These are phyloP conservation scores for Heterodera carotae DNA, from an alignment of 1,140 invertebrate genomes.

Conservation along the genomic window DNA sequence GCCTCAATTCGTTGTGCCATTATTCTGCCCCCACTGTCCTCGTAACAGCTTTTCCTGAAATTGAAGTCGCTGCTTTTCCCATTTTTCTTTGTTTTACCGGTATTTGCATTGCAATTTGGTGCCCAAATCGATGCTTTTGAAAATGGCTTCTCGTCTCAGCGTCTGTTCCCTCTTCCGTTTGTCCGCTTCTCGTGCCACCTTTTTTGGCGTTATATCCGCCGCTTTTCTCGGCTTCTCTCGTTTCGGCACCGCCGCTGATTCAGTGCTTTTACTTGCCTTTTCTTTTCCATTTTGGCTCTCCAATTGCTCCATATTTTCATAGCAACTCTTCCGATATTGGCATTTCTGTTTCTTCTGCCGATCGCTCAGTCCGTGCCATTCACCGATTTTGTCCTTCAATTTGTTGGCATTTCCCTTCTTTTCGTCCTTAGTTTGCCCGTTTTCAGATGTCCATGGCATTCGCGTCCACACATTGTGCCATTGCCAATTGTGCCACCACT, in stretches of 20 bases:
- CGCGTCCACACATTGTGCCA: neutral
- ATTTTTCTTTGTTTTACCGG: constrained; percentile 4
- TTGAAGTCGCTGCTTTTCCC: neutral
- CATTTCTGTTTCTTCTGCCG: constrained; percentile 10
- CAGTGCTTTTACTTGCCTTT: neutral
- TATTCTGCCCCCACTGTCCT: neutral
- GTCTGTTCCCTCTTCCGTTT: constrained; percentile 9
- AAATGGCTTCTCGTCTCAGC: neutral
- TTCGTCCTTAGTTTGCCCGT: too few relatives aligned
- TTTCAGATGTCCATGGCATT: neutral
- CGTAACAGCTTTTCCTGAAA: constrained; percentile 8
- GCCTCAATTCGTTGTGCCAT: neutral
- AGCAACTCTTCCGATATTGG: constrained; percentile 42
- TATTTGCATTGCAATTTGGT: constrained; percentile 12
- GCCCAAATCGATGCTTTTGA: neutral
- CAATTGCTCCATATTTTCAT: constrained; percentile 4
- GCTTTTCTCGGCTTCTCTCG: constrained; percentile 4
- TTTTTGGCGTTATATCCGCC: neutral
- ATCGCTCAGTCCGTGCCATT: neutral
- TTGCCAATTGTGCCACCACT: neutral
- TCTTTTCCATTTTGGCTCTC: neutral
- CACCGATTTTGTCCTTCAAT: neutral
- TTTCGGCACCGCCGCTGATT: too few relatives aligned
- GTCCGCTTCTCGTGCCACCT: neutral
- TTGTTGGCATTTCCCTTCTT: neutral